These are phyloP conservation scores for Heliconius eleuchia DNA, from an alignment of 1,140 invertebrate genomes.

Conservation along the genomic window DNA sequence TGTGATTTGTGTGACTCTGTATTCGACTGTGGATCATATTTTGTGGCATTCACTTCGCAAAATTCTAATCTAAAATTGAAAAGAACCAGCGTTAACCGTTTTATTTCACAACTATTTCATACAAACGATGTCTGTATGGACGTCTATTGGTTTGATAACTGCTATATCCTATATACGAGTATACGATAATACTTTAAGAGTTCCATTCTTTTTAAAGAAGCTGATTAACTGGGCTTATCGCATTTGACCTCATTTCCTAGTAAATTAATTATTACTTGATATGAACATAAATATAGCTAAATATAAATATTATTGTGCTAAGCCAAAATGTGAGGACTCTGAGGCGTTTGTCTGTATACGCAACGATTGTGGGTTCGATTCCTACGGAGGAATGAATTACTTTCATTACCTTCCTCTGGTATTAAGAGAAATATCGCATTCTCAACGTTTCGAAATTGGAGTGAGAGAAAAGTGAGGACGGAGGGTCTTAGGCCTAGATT, in stretches of 20 bases:
- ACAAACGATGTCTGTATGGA: not conserved
- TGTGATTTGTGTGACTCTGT: too few relatives aligned
- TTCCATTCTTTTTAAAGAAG: not conserved
- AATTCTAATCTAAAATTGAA: too few relatives aligned
- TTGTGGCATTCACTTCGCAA: too few relatives aligned
- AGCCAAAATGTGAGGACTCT: not conserved
- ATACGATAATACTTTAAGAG: not conserved
- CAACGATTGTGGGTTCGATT: not conserved
- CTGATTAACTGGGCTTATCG: not conserved
- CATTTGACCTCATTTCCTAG: not conserved
- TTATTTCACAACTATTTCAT: too few relatives aligned
- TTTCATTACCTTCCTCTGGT: not conserved
- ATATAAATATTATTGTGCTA: not conserved
- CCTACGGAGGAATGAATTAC: not conserved
- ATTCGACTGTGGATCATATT: too few relatives aligned
- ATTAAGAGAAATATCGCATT: not conserved
- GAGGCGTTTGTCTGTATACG: not conserved
- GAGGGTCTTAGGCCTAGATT: not conserved
- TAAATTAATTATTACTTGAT: not conserved
- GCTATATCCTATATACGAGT: not conserved
- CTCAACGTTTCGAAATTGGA: not conserved
- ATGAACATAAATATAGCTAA: not conserved
- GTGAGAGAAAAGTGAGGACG: not conserved
- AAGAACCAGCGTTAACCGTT: too few relatives aligned
- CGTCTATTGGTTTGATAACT: not conserved